A percentile compares a stretch with the other conserved stretches of the same genome.
These are phyloP conservation scores for Macrochelys suwanniensis DNA, from an alignment of 2,797 vertebrate species.

Conservation along the genomic window DNA sequence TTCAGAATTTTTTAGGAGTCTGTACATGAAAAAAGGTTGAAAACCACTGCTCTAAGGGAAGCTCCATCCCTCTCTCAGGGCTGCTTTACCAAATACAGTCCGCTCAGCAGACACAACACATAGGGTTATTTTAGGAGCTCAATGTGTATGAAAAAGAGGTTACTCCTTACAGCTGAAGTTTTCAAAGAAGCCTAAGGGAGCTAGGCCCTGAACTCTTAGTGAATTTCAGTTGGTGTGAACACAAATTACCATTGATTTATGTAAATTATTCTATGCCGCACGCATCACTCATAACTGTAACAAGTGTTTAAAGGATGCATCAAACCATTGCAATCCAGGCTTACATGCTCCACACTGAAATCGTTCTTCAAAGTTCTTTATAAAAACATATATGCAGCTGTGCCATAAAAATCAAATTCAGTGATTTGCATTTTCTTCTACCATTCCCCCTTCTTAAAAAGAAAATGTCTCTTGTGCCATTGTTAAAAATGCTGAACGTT, in stretches of 20 bases:
- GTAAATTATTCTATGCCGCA: neutral
- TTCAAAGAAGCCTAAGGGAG: neutral
- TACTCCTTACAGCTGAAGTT: neutral
- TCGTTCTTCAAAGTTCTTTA: neutral
- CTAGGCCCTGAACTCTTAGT: neutral
- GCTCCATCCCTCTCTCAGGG: neutral
- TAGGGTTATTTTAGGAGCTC: accelerated
- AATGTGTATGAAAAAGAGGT: accelerated
- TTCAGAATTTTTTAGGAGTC: neutral
- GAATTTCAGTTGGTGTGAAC: neutral
- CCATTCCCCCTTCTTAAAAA: neutral
- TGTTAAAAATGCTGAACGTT: neutral
- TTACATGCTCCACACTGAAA: neutral
- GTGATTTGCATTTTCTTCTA: neutral
- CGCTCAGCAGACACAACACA: neutral
- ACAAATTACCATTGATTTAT: neutral
- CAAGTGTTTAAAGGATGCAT: neutral
- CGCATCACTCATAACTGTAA: accelerated
- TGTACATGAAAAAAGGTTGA: neutral
- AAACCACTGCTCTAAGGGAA: neutral
- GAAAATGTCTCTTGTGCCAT: neutral
- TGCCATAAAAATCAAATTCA: neutral
- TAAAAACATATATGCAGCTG: neutral
- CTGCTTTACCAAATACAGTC: neutral
- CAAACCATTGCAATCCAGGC: neutral